A percentile compares a stretch with the other conserved stretches of the same genome.
Conservation (phyloP, 1,140 invertebrate species). For the Phymastichus coffea region DNA sequence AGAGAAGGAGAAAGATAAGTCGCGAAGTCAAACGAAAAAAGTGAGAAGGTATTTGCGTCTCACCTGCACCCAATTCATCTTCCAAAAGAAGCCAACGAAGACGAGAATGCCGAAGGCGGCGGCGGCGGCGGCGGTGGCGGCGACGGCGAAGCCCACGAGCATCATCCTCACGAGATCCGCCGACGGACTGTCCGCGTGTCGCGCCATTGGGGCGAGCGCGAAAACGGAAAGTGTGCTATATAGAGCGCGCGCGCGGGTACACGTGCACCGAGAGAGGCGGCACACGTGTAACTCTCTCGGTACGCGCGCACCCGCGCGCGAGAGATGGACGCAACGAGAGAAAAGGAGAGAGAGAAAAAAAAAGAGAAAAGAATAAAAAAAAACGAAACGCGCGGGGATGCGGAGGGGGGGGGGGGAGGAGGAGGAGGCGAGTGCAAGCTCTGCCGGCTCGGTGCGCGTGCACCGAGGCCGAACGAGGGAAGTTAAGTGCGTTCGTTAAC, state of each 20-base stretch:
- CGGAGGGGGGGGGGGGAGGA: neutral
- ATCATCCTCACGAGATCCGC: slow-evolving; percentile 19
- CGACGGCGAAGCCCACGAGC: slow-evolving; percentile 19
- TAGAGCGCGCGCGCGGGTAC: neutral
- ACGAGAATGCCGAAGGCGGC: slow-evolving; percentile 2
- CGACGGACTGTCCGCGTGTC: slow-evolving; percentile 1
- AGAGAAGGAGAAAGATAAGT: no score
- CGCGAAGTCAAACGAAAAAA: no score
- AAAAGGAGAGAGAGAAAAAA: slow-evolving; percentile 16
- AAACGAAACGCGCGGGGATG: slow-evolving; percentile 1
- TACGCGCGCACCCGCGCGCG: no score
- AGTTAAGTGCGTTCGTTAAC: no score
- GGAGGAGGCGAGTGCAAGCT: no score
- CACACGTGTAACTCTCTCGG: no score
- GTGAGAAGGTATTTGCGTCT: no score
- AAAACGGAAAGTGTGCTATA: slow-evolving; percentile 20
- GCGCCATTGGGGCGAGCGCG: slow-evolving; percentile 12
- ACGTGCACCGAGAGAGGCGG: neutral
- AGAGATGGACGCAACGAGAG: no score
- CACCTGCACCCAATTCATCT: slow-evolving; percentile 48
- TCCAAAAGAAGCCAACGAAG: slow-evolving; percentile 44
- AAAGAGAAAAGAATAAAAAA: slow-evolving; percentile 27
- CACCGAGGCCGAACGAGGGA: no score
- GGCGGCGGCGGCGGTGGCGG: neutral
- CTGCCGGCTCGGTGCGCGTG: no score